Conservation (phyloP, 1,140 invertebrate species). For the Trigoniulus corallinus region DNA sequence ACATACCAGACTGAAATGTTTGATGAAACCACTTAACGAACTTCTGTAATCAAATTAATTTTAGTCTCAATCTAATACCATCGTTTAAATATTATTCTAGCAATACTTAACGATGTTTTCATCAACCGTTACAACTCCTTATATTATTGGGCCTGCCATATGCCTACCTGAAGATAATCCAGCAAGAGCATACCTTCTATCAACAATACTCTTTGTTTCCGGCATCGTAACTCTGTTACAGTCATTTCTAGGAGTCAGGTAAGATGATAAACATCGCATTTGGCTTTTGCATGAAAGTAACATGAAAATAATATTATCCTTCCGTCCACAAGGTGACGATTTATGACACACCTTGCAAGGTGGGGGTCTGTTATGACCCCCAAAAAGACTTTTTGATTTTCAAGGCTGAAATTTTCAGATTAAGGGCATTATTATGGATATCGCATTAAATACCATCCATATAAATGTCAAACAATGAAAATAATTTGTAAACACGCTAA, state of each 20-base stretch:
- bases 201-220: constrained; percentile 75
- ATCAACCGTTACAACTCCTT: constrained; percentile 65
- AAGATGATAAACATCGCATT: no score
- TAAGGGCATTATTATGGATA: no score
- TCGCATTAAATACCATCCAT: no score
- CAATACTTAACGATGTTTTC: constrained; percentile 80
- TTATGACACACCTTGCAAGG: no score
- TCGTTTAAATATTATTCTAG: constrained; percentile 27
- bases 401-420: no score
- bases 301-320: no score
- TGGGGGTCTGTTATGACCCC: no score
- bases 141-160: constrained; percentile 57
- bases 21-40: neutral
- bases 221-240: constrained; percentile 67
- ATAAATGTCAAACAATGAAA: no score
- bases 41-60: neutral
- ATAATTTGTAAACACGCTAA: no score
- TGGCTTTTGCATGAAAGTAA: no score
- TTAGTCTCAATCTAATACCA: neutral
- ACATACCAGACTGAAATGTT: neutral
- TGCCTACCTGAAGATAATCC: constrained; percentile 66
- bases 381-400: no score
- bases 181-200: constrained; percentile 59
- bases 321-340: no score
- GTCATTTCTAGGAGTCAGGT: constrained; percentile 61